phyloP scores from a whole-genome alignment of 2,888 invertebrate species.

The Octonoba sinensis region DNA sequence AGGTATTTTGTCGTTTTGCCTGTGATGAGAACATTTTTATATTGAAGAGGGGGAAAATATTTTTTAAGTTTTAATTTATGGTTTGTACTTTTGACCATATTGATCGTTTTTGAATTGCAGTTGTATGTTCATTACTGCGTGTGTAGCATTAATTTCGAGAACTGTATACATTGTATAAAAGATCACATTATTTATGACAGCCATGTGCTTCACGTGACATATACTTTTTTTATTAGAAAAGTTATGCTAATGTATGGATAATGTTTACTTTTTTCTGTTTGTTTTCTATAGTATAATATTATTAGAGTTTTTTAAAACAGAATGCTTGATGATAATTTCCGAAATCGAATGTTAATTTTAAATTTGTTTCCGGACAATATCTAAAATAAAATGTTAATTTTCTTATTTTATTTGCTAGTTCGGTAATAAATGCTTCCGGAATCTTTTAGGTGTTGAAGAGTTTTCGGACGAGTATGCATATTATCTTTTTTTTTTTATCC shows the following conservation, averaged over 20 bases:
- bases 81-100: constrained; percentile 44
- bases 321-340: no score
- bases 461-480: neutral
- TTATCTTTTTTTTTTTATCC: no score
- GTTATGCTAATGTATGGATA: neutral
- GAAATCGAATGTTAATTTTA: no score
- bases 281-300: neutral
- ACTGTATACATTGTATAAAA: neutral
- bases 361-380: no score
- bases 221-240: constrained; percentile 32
- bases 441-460: constrained; percentile 10
- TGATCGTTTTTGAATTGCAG: constrained; percentile 40
- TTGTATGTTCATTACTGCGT: constrained; percentile 5
- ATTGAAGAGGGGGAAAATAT: neutral
- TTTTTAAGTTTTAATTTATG: constrained; percentile 33
- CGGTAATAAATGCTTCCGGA: neutral
- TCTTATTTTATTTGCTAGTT: no score
- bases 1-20: neutral
- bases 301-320: no score
- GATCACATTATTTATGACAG: constrained; percentile 7
- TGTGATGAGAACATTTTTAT: neutral
- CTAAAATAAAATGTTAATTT: no score
- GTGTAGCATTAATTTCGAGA: neutral
- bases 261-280: constrained; percentile 52
- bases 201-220: constrained; percentile 46